Evolutionary conservation across 2,113 vertebrate species (phyloP).

Genomic region (Arenaria interpres): DNA sequence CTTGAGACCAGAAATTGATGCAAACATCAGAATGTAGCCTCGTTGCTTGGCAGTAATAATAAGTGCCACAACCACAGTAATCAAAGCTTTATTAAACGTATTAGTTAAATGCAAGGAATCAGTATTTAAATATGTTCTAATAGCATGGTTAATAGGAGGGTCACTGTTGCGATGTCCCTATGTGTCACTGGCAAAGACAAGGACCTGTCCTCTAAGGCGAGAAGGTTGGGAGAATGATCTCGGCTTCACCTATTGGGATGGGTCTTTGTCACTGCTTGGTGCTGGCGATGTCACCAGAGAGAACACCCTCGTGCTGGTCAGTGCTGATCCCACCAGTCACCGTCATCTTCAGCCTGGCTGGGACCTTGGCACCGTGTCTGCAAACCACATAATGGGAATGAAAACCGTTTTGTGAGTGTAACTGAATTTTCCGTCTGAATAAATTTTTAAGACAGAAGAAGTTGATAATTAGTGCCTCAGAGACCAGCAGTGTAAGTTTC

Average conservation of each 20-base stretch:
- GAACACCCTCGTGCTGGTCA: accelerated
- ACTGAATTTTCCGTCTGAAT: neutral
- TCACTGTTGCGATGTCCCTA: neutral
- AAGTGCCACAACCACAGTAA: neutral
- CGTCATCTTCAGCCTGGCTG: neutral
- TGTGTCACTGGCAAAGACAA: neutral
- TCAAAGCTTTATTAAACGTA: neutral
- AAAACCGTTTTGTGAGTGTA: neutral
- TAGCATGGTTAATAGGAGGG: neutral
- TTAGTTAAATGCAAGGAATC: neutral
- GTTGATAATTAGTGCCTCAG: neutral
- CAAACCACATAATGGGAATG: neutral
- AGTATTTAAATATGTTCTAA: neutral
- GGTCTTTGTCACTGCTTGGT: accelerated
- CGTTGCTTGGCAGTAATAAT: neutral
- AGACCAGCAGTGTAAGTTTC: accelerated
- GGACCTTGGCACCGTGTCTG: neutral
- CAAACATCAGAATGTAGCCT: neutral
- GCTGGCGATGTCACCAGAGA: accelerated
- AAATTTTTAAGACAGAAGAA: neutral
- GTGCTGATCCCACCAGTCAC: neutral
- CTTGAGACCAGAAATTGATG: neutral
- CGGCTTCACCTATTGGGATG: neutral
- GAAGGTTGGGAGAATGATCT: neutral
- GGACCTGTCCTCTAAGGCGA: neutral